phyloP scores from a whole-genome alignment of 2,888 invertebrate genomes.

The Gastracanthus pulcherrimus region DNA sequence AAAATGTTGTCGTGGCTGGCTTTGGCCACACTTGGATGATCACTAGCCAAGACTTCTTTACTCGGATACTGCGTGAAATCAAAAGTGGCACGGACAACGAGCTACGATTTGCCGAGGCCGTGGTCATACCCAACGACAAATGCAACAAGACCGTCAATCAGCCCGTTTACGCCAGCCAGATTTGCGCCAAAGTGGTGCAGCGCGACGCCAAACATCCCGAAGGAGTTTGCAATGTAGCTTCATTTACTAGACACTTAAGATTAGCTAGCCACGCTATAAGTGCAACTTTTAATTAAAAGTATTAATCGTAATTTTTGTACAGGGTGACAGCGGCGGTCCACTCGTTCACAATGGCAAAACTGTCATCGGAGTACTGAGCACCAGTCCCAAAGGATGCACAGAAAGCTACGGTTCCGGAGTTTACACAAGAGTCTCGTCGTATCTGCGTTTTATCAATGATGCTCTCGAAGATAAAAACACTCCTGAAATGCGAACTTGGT shows the following conservation, averaged over 20 bases:
- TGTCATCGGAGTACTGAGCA: not conserved
- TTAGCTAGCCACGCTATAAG: no score
- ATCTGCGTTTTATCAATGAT: no score
- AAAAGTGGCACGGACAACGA: not conserved
- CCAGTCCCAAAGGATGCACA: not conserved
- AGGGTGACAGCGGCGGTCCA: slow-evolving; percentile 18
- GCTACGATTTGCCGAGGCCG: not conserved
- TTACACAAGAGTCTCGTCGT: no score
- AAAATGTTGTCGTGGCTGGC: not conserved
- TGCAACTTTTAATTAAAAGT: not conserved
- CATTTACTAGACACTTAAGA: no score
- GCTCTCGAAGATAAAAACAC: no score
- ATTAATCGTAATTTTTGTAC: not conserved
- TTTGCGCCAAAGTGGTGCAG: not conserved
- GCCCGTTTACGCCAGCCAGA: not conserved
- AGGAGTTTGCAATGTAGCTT: no score
- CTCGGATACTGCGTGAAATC: not conserved
- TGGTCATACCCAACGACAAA: not conserved
- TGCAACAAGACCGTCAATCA: not conserved
- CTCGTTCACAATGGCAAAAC: not conserved
- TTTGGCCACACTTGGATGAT: not conserved
- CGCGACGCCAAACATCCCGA: not conserved
- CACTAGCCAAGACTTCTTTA: not conserved
- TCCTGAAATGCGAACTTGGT: no score
- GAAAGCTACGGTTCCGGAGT: no score